Base-by-base conservation (phyloP, 2,888 invertebrate species). In the Cerastis leucographa region DNA sequence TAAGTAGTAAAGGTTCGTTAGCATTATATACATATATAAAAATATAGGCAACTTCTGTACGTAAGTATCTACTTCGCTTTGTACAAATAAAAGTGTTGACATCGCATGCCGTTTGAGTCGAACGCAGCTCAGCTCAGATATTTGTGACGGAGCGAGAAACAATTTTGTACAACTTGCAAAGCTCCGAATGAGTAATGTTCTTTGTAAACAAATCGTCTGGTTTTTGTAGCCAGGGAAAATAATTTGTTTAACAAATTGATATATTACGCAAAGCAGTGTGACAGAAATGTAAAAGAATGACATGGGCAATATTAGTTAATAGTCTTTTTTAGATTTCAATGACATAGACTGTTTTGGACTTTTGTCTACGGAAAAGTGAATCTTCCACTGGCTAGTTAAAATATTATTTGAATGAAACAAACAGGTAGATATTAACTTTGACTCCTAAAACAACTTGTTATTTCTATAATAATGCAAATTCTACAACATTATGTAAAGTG, bases 51-150 rank as follows among this genome's bases (percentile, higher is more conserved):
- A n/a, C 25, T 14, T 11, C 44, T 35, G 17, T 25, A n/a, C 25
- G 17, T 14, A 44, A 6, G 35, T 49, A 22, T 46, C 44, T 69
- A 42, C n/a, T 17, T 25, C 25, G 72, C 49, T 76, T 71, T n/a
- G 62, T 71, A 65, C 59, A 54, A 75, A 79, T 67, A 61, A 67
- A 81, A 80, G 44, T 76, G 68, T 65, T 69, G 76, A 82, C 68
- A 40, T 42, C 44, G 83, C 68, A 65, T 51, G 29, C 44, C 54
- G 78, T 73, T 81, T 79, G 65, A 61, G 49, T 66, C 51, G 46
- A 72, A 35, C 59, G 51, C 29, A 49, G 59, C 65, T 46, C 42
- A 17, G 42, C 62, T 51, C 78, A 22, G 49, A 76, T 54, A 35
- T 82, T 59, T 82, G 67, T 75, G 62, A 56, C 40, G 17, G 40